Base-by-base conservation (phyloP, 2,888 invertebrate genomes). In the Drosophila mettleri region DNA sequence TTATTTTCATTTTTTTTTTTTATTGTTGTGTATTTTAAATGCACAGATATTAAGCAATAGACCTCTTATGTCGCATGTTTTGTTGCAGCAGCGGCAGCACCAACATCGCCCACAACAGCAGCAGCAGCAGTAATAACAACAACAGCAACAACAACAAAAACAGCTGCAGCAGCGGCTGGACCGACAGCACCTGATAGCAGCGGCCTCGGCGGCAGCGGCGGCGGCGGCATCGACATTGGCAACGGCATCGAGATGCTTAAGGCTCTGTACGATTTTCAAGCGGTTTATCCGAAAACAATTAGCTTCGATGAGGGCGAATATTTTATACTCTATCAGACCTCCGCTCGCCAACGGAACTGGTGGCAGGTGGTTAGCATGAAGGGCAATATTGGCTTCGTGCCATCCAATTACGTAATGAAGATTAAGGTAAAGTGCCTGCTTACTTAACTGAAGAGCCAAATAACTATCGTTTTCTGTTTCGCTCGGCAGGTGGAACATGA, bases 361-460 rank as follows among this genome's bases (percentile, higher is more conserved):
- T 97, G 96, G 97, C 96, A 96, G 93, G 97, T 97, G 51, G 95
- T 97, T 79, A 96, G 96, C 93, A 95, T 94, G 91, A 95, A 94
- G 90, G 97, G 96, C 82, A 95, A 96, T 91, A 94, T 96, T 78
- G 97, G 97, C 54, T 97, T 96, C 89, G 96, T 97, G 78, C 97
- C 97, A 67, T 97, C 96, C 53, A 97, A 97, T 94, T 97, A 97
- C 93, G 96, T 97, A 61, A 95, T 95, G 84, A 94, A 94, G 86
- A 94, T 96, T 85, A 95, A 96, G 93, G 97, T 96, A 90, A 91
- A 63, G 74, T 57, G 43, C 20, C 12, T 1, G 29, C 8, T 2
- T 1, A 14, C 9, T n/a, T 16, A 27, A 20, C 20, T 31, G 31
- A 20, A 33, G 20, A 20, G 31, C n/a, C 20, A 31, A 2, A 14